Base-by-base conservation (phyloP, 2,888 invertebrate species). In the Euclidia mi region DNA sequence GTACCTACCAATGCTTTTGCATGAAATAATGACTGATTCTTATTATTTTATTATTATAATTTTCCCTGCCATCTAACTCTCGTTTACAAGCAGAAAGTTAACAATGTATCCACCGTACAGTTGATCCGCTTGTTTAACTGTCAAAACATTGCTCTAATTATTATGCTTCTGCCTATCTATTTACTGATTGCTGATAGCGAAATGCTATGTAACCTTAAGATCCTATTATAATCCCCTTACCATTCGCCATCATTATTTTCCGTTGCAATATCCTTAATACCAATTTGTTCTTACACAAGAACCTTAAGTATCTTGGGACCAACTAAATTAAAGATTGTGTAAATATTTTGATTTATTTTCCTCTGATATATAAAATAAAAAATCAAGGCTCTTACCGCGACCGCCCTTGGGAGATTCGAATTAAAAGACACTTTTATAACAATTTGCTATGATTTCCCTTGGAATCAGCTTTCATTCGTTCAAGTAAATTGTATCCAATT, bases 361-460 rank as follows among this genome's bases (percentile, higher is more conserved):
- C 50, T 66, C 43, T 53, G 52, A 72, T 66, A 66, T 45, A 59
- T 63, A 65, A 65, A 69, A 66, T 60, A 59, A 66, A 34, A 60
- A 71, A 63, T 64, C 60, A 61, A 53, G 58, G 50, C 61, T 42
- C 50, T 42, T 37, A 43, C 49, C 49, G 57, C 59, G 40, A 53
- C 56, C 47, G 20, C 72, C 66, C 71, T 43, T 25, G 70, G 59
- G 72, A 66, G 12, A 59, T 66, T 55, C 64, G 64, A 66, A 72
- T 72, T 72, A 72, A 69, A 66, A 66, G 57, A 66, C 62, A 69
- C 72, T 72, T 64, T 64, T 57, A 53, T 72, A 66, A 69, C 64
- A 72, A 72, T 70, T 72, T 72, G 40, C 55, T 53, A 70, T 66
- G 69, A 72, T 72, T 72, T 70, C 61, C 66, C 72, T 49, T 63